Percentiles rank a stretch among this genome's conserved stretches.
phyloP scores from a whole-genome alignment of 2,888 invertebrate species.

The Augochlorella aurata region DNA sequence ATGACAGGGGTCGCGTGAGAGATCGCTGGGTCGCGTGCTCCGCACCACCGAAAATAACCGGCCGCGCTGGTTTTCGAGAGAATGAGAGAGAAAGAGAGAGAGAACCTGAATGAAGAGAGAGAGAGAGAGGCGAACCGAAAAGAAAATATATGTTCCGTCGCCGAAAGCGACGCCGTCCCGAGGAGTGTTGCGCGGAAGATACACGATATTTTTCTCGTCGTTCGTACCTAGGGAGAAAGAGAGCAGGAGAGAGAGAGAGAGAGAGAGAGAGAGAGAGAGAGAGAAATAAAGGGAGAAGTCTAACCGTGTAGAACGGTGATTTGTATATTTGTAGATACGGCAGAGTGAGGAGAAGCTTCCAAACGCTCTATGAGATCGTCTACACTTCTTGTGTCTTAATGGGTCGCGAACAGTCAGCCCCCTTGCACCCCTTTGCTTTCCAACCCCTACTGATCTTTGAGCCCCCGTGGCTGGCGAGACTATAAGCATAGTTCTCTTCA shows the following conservation, averaged over 20 bases:
- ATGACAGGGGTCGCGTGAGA: conserved; percentile 33
- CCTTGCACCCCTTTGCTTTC: conserved; percentile 5
- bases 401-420: conserved; percentile 29
- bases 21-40: background rate
- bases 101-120: background rate
- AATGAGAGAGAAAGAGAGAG: background rate
- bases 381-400: conserved; percentile 20
- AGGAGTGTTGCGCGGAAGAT: conserved; percentile 4
- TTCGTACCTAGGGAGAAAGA: conserved; percentile 19
- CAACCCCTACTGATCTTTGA: background rate
- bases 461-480: too few species aligned
- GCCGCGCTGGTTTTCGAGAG: background rate
- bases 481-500: too few species aligned
- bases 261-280: background rate
- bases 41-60: conserved; percentile 26
- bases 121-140: conserved; percentile 8
- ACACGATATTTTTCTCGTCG: conserved; percentile 21
- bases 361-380: conserved; percentile 49
- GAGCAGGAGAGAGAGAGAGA: background rate
- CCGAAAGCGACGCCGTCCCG: conserved; percentile 15
- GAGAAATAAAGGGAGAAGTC: background rate
- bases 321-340: conserved; percentile 79
- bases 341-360: conserved; percentile 53
- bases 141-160: conserved; percentile 11
- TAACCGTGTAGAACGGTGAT: conserved; percentile 56